phyloP scores from a whole-genome alignment of 2,113 vertebrate species.

The Halichoerus grypus region DNA sequence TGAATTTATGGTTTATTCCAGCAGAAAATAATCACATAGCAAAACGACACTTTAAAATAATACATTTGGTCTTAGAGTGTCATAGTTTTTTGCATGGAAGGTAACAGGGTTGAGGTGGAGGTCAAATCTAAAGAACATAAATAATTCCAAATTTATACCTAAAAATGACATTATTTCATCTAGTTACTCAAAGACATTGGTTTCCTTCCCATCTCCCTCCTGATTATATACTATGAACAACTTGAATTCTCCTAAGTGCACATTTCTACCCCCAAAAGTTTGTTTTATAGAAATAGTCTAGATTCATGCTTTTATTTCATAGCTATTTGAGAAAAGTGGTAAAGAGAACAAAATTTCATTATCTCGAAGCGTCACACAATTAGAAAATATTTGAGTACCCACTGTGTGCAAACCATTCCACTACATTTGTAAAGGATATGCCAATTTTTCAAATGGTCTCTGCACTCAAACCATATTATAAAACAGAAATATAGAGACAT shows the following conservation, averaged over 20 bases:
- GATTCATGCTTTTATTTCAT: neutral
- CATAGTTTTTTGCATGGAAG: neutral
- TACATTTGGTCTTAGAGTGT: neutral
- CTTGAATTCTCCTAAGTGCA: conserved; percentile 13
- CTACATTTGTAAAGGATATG: neutral
- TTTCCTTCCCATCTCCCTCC: neutral
- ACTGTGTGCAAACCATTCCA: neutral
- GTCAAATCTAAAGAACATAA: neutral
- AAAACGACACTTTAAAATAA: neutral
- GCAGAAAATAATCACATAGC: neutral
- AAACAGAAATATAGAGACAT: neutral
- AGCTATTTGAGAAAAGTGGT: conserved; percentile 2
- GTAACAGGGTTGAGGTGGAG: neutral
- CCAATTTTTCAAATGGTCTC: neutral
- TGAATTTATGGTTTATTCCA: neutral
- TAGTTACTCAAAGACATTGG: neutral
- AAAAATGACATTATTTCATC: conserved; percentile 22
- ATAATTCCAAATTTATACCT: neutral
- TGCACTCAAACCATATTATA: neutral
- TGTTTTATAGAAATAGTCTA: neutral
- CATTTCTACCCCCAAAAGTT: neutral
- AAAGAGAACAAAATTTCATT: neutral
- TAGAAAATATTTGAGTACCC: neutral
- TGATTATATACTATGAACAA: neutral
- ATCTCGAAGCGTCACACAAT: neutral